These are phyloP conservation scores for Ramphastos sulfuratus DNA, from an alignment of 2,113 vertebrate species.

Conservation along the genomic window DNA sequence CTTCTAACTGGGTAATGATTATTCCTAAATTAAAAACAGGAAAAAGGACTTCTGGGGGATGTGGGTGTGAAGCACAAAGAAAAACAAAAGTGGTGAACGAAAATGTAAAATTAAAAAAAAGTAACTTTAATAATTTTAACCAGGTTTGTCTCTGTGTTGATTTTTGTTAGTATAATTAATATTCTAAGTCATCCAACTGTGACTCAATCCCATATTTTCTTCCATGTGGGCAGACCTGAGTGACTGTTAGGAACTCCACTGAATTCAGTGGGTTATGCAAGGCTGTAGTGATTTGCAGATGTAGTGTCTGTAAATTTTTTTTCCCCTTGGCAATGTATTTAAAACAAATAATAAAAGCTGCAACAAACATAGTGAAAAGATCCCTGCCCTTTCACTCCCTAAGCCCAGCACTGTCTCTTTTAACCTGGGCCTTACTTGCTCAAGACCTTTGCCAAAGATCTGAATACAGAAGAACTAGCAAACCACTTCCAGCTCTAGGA, in stretches of 20 bases:
- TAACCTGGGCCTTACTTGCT: background rate
- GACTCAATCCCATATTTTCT: background rate
- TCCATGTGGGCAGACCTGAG: background rate
- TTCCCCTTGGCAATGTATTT: background rate
- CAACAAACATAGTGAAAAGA: background rate
- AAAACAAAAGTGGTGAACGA: background rate
- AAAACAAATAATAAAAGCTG: background rate
- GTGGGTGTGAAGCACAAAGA: background rate
- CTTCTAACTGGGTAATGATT: background rate
- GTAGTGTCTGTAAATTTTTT: background rate
- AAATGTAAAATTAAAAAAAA: background rate
- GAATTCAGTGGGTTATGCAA: background rate
- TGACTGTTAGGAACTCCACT: background rate
- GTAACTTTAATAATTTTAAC: background rate
- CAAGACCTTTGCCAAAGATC: background rate
- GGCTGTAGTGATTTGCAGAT: background rate
- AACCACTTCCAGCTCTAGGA: background rate
- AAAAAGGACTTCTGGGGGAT: background rate
- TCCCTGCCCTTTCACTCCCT: background rate
- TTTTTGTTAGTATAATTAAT: background rate
- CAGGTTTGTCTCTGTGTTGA: background rate
- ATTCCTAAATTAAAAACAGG: background rate
- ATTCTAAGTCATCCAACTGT: background rate
- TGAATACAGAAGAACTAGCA: background rate
- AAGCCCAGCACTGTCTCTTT: too few relatives aligned